These are phyloP conservation scores for Desmophyllum pertusum DNA, from an alignment of 92 coral and sea anemone genomes.

Conservation along the genomic window DNA sequence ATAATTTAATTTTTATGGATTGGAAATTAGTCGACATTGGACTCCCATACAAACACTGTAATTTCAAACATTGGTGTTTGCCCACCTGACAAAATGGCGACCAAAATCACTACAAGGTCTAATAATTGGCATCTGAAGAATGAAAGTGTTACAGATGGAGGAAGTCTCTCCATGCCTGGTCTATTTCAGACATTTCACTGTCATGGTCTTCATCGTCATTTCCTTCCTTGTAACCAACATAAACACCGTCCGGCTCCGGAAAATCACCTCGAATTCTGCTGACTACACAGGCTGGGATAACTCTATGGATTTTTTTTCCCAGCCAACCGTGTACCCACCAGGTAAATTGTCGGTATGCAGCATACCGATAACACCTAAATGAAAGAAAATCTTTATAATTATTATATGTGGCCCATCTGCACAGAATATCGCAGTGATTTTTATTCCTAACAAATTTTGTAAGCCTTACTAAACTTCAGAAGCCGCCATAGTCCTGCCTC, in stretches of 20 bases:
- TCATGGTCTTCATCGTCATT: conserved; percentile 21
- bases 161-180: conserved; percentile 28
- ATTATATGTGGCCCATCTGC: neutral
- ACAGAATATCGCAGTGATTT: no score
- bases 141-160: neutral
- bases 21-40: no score
- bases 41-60: no score
- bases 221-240: conserved; percentile 9
- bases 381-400: neutral
- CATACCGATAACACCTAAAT: neutral
- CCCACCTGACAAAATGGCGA: no score
- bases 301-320: conserved; percentile 14
- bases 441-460: no score
- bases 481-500: no score
- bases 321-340: conserved; percentile 56
- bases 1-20: no score
- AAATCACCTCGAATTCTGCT: neutral
- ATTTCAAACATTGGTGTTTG: no score
- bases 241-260: conserved; percentile 8
- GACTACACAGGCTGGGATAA: conserved; percentile 33
- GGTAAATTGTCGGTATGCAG: conserved; percentile 50
- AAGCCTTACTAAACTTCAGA: no score
- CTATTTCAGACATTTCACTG: conserved; percentile 18
- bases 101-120: no score
- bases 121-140: no score